Base-by-base conservation (phyloP, 2,797 vertebrate genomes). In the Sebastes nivosus region DNA sequence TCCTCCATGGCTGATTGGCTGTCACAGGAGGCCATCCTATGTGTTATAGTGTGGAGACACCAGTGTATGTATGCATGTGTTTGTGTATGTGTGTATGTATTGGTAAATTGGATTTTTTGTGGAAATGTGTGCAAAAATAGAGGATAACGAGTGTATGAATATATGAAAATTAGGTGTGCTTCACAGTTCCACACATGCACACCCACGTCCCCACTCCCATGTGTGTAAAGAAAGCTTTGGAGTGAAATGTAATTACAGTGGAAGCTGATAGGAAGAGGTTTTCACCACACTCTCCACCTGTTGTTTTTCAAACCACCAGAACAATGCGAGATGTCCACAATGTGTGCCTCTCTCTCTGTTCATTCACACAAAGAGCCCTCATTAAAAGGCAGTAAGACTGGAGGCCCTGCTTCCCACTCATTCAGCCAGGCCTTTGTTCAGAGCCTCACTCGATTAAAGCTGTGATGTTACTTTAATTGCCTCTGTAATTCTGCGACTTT, bases 331-430 rank as follows among this genome's bases (percentile, higher is more conserved):
- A 82, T 87, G 80, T 84, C 78, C 72, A 78, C 78, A 74, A 66
- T 83, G 78, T 77, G 83, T 73, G 67, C 77, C 59, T 70, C 30
- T 64, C 25, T 58, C 54, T 86, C 76, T 87, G 65, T 82, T 86
- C 79, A 75, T 88, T 86, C 85, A 84, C 90, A 94, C 90, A 91
- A 91, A 91, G 88, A 87, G 50, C 27, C 73, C 91, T 94, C 88
- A 92, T 92, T 93, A 94, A 91, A 87, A 90, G 72, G 66, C 86
- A 73, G 67, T 77, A 77, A 85, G 70, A 79, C 90, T 82, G 65
- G 80, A 79, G 77, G 79, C 73, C 52, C 55, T 20, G 54, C 81
- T 91, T 92, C 85, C 81, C 80, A 75, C 81, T 88, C 87, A 86
- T 83, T 93, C 88, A 88, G 16, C 29, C 52, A 67, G 70, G 71